phyloP scores from a whole-genome alignment of 2,888 invertebrate genomes.

The Leucoma salicis region DNA sequence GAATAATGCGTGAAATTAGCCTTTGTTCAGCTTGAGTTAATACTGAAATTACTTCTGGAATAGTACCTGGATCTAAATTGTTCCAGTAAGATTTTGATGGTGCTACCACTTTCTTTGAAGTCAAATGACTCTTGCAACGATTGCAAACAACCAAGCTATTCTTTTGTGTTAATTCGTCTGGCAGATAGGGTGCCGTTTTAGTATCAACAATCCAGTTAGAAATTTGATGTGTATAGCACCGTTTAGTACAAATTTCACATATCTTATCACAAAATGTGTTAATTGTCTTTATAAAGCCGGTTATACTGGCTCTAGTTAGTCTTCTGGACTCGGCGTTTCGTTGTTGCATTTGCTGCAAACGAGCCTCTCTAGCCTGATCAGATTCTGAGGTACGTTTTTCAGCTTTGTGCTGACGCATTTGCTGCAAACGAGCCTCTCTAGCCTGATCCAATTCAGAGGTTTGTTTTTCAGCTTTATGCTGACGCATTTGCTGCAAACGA shows the following conservation, averaged over 20 bases:
- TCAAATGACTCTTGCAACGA: background rate
- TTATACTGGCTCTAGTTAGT: too few relatives aligned
- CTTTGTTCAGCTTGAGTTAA: slow-evolving; percentile 26
- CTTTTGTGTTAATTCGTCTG: background rate
- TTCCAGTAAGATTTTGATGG: slow-evolving; percentile 32
- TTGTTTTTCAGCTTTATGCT: too few relatives aligned
- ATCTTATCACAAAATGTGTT: background rate
- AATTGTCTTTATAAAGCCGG: too few relatives aligned
- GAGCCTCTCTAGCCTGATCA: too few relatives aligned
- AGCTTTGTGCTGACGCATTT: too few relatives aligned
- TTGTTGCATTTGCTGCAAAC: too few relatives aligned
- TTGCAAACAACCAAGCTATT: background rate
- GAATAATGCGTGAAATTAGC: slow-evolving; percentile 22
- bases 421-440: too few relatives aligned
- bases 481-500: too few relatives aligned
- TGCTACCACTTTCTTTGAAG: background rate
- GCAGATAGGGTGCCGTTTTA: background rate
- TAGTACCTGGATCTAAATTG: slow-evolving; percentile 27
- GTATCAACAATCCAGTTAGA: background rate
- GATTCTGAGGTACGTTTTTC: too few relatives aligned
- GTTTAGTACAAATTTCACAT: slow-evolving; percentile 1
- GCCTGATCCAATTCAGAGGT: too few relatives aligned
- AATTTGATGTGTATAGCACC: background rate
- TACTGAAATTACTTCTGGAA: slow-evolving; percentile 22
- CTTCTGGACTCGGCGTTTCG: too few relatives aligned